These are phyloP conservation scores for Diachasmimorpha longicaudata DNA, from an alignment of 1,140 invertebrate species.

Conservation along the genomic window DNA sequence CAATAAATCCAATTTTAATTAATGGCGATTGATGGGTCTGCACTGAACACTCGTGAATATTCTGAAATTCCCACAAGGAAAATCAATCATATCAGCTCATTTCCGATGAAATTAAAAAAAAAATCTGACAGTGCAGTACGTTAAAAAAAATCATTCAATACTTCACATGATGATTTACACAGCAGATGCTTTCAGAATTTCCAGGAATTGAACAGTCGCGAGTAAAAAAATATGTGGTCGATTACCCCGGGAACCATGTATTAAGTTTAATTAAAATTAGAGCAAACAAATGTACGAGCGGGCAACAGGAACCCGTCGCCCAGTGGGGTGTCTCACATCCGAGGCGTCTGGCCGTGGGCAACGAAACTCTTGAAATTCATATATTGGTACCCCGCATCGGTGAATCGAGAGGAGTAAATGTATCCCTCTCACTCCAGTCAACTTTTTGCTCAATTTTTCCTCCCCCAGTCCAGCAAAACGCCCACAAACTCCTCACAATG, in stretches of 20 bases:
- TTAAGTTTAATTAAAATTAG: conserved; percentile 52
- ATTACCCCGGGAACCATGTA: conserved; percentile 42
- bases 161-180: not conserved
- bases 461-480: not conserved
- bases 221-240: conserved; percentile 21
- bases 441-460: not conserved
- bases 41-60: too few relatives aligned
- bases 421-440: not conserved
- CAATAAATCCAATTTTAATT: too few relatives aligned
- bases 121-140: too few relatives aligned
- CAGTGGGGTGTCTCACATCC: conserved; percentile 34
- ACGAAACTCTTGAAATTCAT: conserved; percentile 24
- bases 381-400: conserved; percentile 28
- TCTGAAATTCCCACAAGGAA: too few relatives aligned
- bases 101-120: too few relatives aligned
- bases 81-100: too few relatives aligned
- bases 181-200: conserved; percentile 10
- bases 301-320: conserved; percentile 18
- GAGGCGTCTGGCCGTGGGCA: conserved; percentile 18
- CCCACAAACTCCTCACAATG: conserved; percentile 17
- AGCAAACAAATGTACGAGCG: conserved; percentile 38
- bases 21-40: too few relatives aligned
- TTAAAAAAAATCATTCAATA: not conserved
- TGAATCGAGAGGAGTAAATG: not conserved
- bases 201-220: conserved; percentile 30